Evolutionary conservation across 1,140 invertebrate species (phyloP), one percentile per base, ranked within the genome.

Genomic region (Trissolcus basalis): DNA sequence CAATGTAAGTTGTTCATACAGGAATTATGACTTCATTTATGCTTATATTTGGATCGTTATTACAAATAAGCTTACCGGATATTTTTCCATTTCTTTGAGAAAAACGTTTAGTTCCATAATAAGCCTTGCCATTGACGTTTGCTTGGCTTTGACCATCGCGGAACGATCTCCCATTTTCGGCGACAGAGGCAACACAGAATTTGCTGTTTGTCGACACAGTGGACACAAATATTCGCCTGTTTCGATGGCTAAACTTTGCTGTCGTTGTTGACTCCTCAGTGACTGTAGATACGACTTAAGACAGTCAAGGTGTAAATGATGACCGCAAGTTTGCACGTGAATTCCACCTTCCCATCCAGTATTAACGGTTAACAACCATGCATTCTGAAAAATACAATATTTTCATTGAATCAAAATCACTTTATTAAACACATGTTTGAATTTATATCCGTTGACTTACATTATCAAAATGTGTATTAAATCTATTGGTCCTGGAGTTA

Each of bases 301-400:
- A 88, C 97, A 99, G 82, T 96, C 95, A 56, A 98, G 90, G 88
- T 99, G 97, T 33, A 99, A 89, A 86, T 98, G 96, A 88, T 99
- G 97, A 9, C 97, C 97, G 89, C 97, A 98, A 0, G 96, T 97
- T 89, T 97, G 95, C n/a, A 97, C 95, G 84, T 96, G 93, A 13
- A 98, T 95, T 32, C 97, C 97, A 61, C 95, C 96, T 85, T 97
- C 95, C 93, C 95, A 97, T 2, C 96, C 96, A 75, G 95, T 92
- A 86, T 95, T 96, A 15, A 97, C 91, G 1, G 95, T 94, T 45
- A 96, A 84, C 81, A 95, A 90, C 93, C 95, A 97, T 0, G 95
- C 96, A 69, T 92, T 88, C 92, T 93, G 83, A 2, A 84, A 85
- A 78, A 69, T 4, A 4, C 32, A 8, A 33, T 7, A 35, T 35